Percentiles rank a stretch among this genome's conserved stretches.
Conservation (phyloP, 2,888 invertebrate species). For the Chalcis sispes region DNA sequence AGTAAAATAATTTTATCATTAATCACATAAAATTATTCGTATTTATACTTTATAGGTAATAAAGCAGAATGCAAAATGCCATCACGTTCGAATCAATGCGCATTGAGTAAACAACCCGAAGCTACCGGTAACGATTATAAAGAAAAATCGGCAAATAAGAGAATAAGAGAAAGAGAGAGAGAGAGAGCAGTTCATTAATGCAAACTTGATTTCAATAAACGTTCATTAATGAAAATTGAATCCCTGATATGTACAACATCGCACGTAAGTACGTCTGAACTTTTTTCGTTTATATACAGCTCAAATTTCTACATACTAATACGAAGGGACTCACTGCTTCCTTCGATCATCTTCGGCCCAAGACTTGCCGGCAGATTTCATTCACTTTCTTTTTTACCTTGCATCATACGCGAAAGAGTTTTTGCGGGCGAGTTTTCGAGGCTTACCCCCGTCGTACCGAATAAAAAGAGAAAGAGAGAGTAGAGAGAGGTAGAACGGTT, state of each 20-base stretch:
- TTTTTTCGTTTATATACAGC: slow-evolving; percentile 1
- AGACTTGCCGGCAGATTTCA: too few species aligned
- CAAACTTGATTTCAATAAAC: slow-evolving; percentile 31
- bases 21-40: too few species aligned
- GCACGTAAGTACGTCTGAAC: background rate
- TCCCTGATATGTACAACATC: slow-evolving; percentile 1
- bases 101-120: background rate
- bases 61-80: too few species aligned
- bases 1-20: too few species aligned
- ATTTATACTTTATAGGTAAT: too few species aligned
- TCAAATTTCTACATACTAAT: too few species aligned
- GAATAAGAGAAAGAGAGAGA: background rate
- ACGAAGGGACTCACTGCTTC: too few species aligned
- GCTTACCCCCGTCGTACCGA: slow-evolving; percentile 5
- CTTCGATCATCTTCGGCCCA: too few species aligned
- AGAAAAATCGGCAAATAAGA: background rate
- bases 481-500: background rate
- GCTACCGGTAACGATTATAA: slow-evolving; percentile 6
- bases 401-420: background rate
- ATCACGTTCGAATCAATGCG: background rate
- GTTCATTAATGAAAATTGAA: slow-evolving; percentile 17
- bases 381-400: too few species aligned
- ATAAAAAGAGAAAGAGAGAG: slow-evolving; percentile 4
- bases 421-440: slow-evolving; percentile 7
- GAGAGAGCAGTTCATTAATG: slow-evolving; percentile 15